Base-by-base conservation (phyloP, 92 coral and sea anemone genomes). In the Ricordea florida region DNA sequence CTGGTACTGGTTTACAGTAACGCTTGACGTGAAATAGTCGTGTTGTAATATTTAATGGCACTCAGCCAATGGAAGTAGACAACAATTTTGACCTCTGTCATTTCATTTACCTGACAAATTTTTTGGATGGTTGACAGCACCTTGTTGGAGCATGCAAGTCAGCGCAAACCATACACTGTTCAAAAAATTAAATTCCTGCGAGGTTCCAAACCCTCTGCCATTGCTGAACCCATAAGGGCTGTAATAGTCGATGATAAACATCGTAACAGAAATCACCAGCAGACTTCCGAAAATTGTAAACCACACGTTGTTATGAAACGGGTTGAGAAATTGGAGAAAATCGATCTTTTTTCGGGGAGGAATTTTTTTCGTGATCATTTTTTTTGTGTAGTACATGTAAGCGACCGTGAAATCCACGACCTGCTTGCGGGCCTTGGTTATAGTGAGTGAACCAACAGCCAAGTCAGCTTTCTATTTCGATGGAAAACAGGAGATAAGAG, bases 91-190 rank as follows among this genome's bases (percentile, higher is more conserved):
- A n/a, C n/a, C n/a, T n/a, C n/a, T n/a, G n/a, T n/a, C n/a, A n/a
- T n/a, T n/a, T n/a, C n/a, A n/a, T 52, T 18, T 75, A 89, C 94
- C 88, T 89, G 94, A 89, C 17, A 89, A 56, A 29, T 78, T 85
- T 36, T 66, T 89, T 3, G 94, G 94, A 2, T 91, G 86, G 62
- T 92, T 76, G 52, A 89, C 98, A n/a, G 87, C 91, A 14, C 98
- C 98, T 45, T 92, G 98, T 21, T 88, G 91, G 20, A 92, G 60
- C 94, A 85, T 89, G 5, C 87, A 89, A 8, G 94, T 91, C 48
- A 89, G 40, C 2, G 94, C 69, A 80, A 89, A 89, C 94, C 94
- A 89, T 32, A 89, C 57, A 42, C 94, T 89, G 56, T 89, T 89
- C 51, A 89, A 85, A 29, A 82, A 36, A 51, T 35, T 85, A 32